A percentile compares a stretch with the other conserved stretches of the same genome.
phyloP scores from a whole-genome alignment of 2,888 invertebrate genomes.

The Thumatha senex region DNA sequence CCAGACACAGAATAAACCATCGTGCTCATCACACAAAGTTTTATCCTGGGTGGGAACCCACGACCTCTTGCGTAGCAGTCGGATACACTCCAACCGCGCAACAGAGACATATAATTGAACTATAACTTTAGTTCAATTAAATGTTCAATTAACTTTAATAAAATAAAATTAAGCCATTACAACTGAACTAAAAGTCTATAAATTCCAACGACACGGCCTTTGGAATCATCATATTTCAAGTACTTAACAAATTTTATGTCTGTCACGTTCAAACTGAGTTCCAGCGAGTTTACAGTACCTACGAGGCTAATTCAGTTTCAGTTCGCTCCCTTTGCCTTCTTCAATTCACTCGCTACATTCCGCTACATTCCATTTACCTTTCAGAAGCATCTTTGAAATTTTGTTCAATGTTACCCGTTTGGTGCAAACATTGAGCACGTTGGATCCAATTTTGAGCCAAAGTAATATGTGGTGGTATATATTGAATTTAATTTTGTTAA shows the following conservation, averaged over 20 bases:
- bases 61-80: no score
- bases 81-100: no score
- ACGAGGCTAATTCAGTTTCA: slow-evolving; percentile 53
- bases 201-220: slow-evolving; percentile 19
- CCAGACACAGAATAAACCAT: no score
- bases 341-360: slow-evolving; percentile 41
- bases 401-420: slow-evolving; percentile 32
- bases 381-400: slow-evolving; percentile 31
- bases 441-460: slow-evolving; percentile 22
- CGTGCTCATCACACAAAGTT: no score
- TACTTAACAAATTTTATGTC: slow-evolving; percentile 43
- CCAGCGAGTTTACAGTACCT: slow-evolving; percentile 39
- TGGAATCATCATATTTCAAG: slow-evolving; percentile 38
- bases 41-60: no score
- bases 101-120: no score
- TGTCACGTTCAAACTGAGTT: slow-evolving; percentile 50
- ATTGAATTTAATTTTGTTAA: slow-evolving; percentile 22
- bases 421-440: slow-evolving; percentile 21
- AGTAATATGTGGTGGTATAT: slow-evolving; percentile 8
- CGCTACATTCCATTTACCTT: slow-evolving; percentile 10
- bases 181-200: slow-evolving; percentile 17
- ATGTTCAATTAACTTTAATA: no score
- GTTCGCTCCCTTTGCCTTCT: slow-evolving; percentile 38
- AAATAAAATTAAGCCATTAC: slow-evolving; percentile 12
- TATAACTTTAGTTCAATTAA: no score